These are phyloP conservation scores for Elymnias hypermnestra DNA, from an alignment of 1,140 invertebrate genomes.

Conservation along the genomic window DNA sequence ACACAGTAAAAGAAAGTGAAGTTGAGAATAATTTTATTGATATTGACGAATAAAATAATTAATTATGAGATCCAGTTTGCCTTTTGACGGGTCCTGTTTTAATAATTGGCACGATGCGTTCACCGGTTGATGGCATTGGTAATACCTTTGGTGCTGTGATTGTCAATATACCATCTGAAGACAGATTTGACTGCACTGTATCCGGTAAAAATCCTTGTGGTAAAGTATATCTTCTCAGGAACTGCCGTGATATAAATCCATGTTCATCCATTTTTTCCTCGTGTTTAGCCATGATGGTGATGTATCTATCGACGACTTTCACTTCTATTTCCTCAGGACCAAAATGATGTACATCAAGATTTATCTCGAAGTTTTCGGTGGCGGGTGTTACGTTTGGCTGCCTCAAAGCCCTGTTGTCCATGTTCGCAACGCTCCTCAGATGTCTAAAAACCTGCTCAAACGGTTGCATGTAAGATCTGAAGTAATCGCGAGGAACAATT, in stretches of 20 bases:
- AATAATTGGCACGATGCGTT: slow-evolving; percentile 54
- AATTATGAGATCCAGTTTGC: slow-evolving; percentile 15
- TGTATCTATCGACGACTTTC: slow-evolving; percentile 83
- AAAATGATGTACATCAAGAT: slow-evolving; percentile 91
- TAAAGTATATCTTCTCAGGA: slow-evolving; percentile 81
- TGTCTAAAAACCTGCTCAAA: slow-evolving; percentile 36
- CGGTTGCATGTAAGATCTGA: no score
- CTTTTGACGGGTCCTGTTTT: slow-evolving; percentile 56
- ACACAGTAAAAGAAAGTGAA: not conserved
- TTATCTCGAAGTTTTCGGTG: slow-evolving; percentile 79
- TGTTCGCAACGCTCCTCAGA: slow-evolving; percentile 38
- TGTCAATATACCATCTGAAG: slow-evolving; percentile 85
- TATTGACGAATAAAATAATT: not conserved
- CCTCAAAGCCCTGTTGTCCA: slow-evolving; percentile 40
- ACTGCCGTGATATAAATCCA: slow-evolving; percentile 84
- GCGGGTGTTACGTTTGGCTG: slow-evolving; percentile 39
- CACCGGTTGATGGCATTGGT: slow-evolving; percentile 46
- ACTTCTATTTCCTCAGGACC: slow-evolving; percentile 89
- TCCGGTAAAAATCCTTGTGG: slow-evolving; percentile 84
- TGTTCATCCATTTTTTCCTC: slow-evolving; percentile 86
- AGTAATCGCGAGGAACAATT: slow-evolving; percentile 33
- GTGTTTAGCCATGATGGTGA: slow-evolving; percentile 84
- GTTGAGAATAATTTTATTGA: not conserved
- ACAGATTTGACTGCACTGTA: slow-evolving; percentile 81
- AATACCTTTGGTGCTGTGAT: slow-evolving; percentile 79